Conservation (phyloP, 2,888 invertebrate species). For the Ophraella communa region DNA sequence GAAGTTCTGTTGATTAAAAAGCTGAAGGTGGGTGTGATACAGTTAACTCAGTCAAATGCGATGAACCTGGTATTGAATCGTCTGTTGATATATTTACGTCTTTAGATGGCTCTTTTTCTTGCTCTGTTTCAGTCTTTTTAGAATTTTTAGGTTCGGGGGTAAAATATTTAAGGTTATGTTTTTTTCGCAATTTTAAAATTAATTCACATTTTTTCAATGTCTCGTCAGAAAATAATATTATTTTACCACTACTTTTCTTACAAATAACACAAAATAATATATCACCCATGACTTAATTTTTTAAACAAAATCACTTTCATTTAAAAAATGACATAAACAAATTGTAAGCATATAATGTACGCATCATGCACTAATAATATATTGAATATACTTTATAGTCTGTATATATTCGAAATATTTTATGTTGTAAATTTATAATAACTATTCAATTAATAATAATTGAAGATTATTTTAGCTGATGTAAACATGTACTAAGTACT, state of each 20-base stretch:
- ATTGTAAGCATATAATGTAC: background rate
- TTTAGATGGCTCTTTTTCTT: background rate
- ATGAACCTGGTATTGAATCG: background rate
- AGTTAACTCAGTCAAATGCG: background rate
- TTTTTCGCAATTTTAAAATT: too few relatives aligned
- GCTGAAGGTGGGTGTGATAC: background rate
- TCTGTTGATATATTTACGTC: background rate
- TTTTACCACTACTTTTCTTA: too few relatives aligned
- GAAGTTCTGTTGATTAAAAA: background rate
- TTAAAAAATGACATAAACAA: background rate
- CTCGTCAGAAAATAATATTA: too few relatives aligned
- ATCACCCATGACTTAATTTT: too few relatives aligned
- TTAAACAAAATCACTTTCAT: too few relatives aligned
- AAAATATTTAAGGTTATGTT: background rate
- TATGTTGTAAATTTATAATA: background rate
- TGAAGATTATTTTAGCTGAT: background rate
- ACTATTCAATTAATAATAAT: background rate
- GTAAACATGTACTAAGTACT: background rate
- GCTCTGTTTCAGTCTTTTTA: background rate
- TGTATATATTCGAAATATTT: background rate
- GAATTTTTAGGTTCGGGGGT: conserved; percentile 1
- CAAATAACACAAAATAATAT: too few relatives aligned
- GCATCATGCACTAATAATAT: background rate
- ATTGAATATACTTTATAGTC: background rate
- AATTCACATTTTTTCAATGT: too few relatives aligned